These are phyloP conservation scores for Dallia pectoralis DNA, from an alignment of 2,797 vertebrate species.

Conservation along the genomic window DNA sequence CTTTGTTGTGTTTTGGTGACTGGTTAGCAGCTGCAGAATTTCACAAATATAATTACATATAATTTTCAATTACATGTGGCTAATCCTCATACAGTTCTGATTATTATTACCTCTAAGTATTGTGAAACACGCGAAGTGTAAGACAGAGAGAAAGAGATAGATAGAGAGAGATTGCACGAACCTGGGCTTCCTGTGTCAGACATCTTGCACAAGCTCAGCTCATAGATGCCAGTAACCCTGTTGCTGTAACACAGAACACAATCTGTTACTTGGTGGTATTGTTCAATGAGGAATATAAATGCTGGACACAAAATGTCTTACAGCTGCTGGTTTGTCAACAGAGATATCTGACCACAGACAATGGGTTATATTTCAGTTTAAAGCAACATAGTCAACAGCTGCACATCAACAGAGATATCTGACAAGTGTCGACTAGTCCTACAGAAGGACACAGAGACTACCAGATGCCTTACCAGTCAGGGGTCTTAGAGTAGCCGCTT, in stretches of 20 bases:
- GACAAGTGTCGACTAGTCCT: neutral
- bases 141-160: neutral
- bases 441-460: neutral
- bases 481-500: constrained; percentile 92
- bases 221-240: constrained; percentile 95
- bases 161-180: constrained; percentile 60
- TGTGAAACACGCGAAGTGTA: neutral
- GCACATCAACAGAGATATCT: neutral
- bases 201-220: constrained; percentile 97
- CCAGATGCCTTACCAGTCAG: constrained; percentile 83
- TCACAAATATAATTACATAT: too few relatives aligned
- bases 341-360: neutral
- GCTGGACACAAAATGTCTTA: neutral
- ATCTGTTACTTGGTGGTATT: neutral
- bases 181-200: constrained; percentile 96
- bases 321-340: neutral
- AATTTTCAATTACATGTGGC: too few relatives aligned
- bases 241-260: constrained; percentile 76
- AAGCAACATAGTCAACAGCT: neutral
- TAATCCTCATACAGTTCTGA: too few relatives aligned
- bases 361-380: neutral
- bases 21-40: neutral
- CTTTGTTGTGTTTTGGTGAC: too few relatives aligned
- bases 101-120: too few relatives aligned
- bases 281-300: neutral